A percentile compares a stretch with the other conserved stretches of the same genome.
phyloP scores from a whole-genome alignment of 2,113 vertebrate species.

The Monopterus albus region DNA sequence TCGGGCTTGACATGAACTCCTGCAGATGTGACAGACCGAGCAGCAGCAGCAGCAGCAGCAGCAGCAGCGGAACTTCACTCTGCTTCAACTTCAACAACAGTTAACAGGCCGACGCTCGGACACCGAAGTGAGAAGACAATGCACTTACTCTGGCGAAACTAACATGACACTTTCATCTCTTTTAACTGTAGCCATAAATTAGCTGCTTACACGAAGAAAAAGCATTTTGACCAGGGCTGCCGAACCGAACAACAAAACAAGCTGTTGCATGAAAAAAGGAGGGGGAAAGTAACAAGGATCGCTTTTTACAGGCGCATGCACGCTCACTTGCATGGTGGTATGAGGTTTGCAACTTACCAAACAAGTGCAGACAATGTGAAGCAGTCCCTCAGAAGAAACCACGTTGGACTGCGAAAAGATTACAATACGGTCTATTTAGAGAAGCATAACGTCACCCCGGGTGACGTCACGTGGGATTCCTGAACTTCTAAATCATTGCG shows the following conservation, averaged over 20 bases:
- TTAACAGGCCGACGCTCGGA: conserved; percentile 44
- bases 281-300: conserved; percentile 52
- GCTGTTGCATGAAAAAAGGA: conserved; percentile 69
- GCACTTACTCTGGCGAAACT: conserved; percentile 2
- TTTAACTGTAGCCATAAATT: neutral
- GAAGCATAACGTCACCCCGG: conserved; percentile 98
- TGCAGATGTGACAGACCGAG: conserved; percentile 60
- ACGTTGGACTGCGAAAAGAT: conserved; percentile 99
- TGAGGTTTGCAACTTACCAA: conserved; percentile 91
- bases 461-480: conserved; percentile 99
- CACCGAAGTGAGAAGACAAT: conserved; percentile 50
- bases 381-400: conserved; percentile 94
- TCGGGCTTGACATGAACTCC: conserved; percentile 36
- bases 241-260: conserved; percentile 52
- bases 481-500: conserved; percentile 99
- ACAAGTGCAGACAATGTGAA: conserved; percentile 92
- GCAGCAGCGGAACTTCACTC: conserved; percentile 71
- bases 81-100: conserved; percentile 70
- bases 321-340: conserved; percentile 62
- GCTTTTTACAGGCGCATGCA: conserved; percentile 65
- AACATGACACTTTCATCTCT: neutral
- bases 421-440: conserved; percentile 99
- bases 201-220: neutral
- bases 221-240: conserved; percentile 2
- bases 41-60: conserved; percentile 4